phyloP scores from a whole-genome alignment of 1,140 invertebrate genomes.

The Kradibia gibbosae region DNA sequence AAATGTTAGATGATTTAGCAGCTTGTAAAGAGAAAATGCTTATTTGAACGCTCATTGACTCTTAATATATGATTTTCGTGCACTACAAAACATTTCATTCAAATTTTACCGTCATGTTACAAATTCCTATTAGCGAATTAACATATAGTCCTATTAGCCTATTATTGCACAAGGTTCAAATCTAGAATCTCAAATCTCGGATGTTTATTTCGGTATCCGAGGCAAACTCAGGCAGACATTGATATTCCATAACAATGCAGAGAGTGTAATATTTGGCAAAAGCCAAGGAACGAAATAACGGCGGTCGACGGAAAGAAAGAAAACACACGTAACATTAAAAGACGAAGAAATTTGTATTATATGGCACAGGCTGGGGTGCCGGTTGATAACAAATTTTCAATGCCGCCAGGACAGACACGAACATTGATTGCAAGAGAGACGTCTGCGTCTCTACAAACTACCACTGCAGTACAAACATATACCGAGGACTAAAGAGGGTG shows the following conservation, averaged over 20 bases:
- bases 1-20: no score
- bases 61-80: no score
- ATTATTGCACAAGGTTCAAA: no score
- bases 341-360: background rate
- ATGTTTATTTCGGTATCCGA: background rate
- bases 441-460: constrained; percentile 45
- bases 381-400: constrained; percentile 57
- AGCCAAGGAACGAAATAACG: background rate
- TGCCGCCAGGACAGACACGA: constrained; percentile 58
- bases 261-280: background rate
- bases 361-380: background rate
- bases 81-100: no score
- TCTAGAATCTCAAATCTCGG: background rate
- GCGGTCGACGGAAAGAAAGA: no score
- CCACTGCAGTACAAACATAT: background rate
- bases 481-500: constrained; percentile 39
- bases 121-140: no score
- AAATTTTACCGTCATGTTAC: no score
- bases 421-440: constrained; percentile 70
- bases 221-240: background rate
- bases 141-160: no score
- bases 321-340: background rate
- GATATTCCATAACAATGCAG: background rate
- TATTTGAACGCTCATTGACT: no score
- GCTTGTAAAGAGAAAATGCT: no score